Evolutionary conservation across 2,113 vertebrate species (phyloP), one percentile per base, ranked within the genome.

Genomic region (Nothoprocta perdicaria): DNA sequence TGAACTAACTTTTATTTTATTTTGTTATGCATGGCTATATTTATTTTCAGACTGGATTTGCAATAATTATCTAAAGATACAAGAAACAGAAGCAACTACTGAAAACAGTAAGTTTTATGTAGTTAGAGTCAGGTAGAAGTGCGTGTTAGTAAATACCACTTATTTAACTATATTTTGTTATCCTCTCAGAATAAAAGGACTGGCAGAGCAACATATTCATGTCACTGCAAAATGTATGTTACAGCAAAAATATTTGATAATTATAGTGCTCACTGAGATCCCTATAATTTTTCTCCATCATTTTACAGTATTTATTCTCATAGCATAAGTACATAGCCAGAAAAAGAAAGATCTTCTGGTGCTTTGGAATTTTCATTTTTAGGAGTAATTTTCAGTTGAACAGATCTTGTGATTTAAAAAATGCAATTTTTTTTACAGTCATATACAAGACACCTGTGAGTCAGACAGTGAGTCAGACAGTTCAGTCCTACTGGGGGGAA

Each of bases 261-360:
- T 97, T 96, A 80, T 48, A 94, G 79, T 31, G 41, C 38, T 76
- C 40, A 26, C 11, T 77, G 40, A 91, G 55, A 38, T 94, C 76
- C n/a, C 79, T 78, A 35, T 81, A 90, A 69, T 35, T 86, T 91
- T 82, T 24, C 82, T 33, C 86, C 46, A 13, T 55, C 29, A 68
- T 84, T 76, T 93, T 89, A 89, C 38, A 92, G 63, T 48, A 27
- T 62, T 76, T 93, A 53, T 82, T 91, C 90, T 84, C 68, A 68
- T 76, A 89, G 16, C 41, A 43, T 23, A 74, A 68, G 21, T 41
- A 79, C 68, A 26, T 53, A 86, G 72, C 26, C 27, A 92, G 66
- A 93, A 91, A 88, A 24, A 50, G 38, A 53, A 88, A 85, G 52
- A 41, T 68, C 80, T 60, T 71, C 80, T 86, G 31, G 29, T 83